A percentile compares a stretch with the other conserved stretches of the same genome.
Conservation (phyloP, 2,113 vertebrate species). For the Eptesicus fuscus region DNA sequence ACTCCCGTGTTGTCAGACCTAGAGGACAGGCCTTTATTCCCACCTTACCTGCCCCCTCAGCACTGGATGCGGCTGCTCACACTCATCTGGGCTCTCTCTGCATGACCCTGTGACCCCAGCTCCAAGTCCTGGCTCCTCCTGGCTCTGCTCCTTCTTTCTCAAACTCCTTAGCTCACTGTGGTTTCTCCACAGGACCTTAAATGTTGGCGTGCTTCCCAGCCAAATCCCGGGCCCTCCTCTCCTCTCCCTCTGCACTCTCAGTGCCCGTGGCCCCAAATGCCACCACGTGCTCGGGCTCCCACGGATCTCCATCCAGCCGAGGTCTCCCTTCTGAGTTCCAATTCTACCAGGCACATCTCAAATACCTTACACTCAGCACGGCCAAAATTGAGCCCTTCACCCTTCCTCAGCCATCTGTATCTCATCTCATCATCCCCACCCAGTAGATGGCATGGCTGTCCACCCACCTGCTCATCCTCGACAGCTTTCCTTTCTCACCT, state of each 20-base stretch:
- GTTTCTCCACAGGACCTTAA: not conserved
- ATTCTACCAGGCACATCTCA: not conserved
- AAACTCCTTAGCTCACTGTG: not conserved
- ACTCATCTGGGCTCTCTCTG: accelerated
- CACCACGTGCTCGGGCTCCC: not conserved
- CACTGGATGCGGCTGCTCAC: not conserved
- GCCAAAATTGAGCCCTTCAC: not conserved
- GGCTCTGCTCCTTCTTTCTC: too few species aligned
- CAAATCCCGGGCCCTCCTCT: not conserved
- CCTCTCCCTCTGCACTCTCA: not conserved
- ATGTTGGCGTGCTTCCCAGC: too few species aligned
- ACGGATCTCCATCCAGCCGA: not conserved
- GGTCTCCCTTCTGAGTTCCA: not conserved
- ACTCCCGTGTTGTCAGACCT: too few species aligned
- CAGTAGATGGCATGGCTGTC: accelerated
- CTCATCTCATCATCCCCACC: not conserved
- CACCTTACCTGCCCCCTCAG: too few species aligned
- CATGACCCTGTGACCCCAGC: too few species aligned
- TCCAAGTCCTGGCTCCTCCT: not conserved
- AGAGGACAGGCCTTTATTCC: not conserved
- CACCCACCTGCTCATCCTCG: not conserved
- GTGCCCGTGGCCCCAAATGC: not conserved
- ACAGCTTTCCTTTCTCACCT: not conserved
- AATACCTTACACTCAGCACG: not conserved
- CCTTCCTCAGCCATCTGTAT: not conserved